These are phyloP conservation scores for Mergus octosetaceus DNA, from an alignment of 2,797 vertebrate genomes.

Conservation along the genomic window DNA sequence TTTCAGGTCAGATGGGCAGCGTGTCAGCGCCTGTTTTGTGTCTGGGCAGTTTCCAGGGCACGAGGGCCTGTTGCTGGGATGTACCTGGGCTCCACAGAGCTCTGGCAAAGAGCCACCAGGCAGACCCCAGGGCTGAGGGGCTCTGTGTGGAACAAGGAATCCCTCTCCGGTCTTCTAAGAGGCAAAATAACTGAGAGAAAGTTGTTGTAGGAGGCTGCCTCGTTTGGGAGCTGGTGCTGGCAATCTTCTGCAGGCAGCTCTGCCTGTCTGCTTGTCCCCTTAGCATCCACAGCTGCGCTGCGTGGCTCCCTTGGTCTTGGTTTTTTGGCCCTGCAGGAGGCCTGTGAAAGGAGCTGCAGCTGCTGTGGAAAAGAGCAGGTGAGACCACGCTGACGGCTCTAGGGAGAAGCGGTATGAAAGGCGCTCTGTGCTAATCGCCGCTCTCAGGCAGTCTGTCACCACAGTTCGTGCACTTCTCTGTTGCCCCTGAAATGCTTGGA, in stretches of 20 bases:
- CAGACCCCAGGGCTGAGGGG: not conserved
- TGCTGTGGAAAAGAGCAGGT: slow-evolving; percentile 47
- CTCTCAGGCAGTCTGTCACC: not conserved
- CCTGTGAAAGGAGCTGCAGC: slow-evolving; percentile 52
- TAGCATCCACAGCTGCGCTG: slow-evolving; percentile 33
- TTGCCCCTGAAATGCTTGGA: not conserved
- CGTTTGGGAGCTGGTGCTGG: not conserved
- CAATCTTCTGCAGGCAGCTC: not conserved
- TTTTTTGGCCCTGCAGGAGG: slow-evolving; percentile 12
- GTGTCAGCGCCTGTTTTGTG: not conserved
- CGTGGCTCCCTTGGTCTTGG: not conserved
- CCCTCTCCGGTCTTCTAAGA: not conserved
- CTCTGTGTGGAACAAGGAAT: accelerated
- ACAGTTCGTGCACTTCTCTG: not conserved
- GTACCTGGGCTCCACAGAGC: not conserved
- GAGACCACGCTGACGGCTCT: slow-evolving; percentile 6
- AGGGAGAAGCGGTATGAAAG: not conserved
- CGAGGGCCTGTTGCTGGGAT: not conserved
- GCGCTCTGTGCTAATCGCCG: not conserved
- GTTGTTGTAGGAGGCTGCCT: not conserved
- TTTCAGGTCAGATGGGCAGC: not conserved
- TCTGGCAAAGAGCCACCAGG: not conserved
- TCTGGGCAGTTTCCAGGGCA: not conserved
- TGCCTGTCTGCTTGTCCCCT: not conserved
- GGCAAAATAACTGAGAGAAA: not conserved